These are phyloP conservation scores for Yponomeuta cagnagella DNA, from an alignment of 2,888 invertebrate genomes.

Conservation along the genomic window DNA sequence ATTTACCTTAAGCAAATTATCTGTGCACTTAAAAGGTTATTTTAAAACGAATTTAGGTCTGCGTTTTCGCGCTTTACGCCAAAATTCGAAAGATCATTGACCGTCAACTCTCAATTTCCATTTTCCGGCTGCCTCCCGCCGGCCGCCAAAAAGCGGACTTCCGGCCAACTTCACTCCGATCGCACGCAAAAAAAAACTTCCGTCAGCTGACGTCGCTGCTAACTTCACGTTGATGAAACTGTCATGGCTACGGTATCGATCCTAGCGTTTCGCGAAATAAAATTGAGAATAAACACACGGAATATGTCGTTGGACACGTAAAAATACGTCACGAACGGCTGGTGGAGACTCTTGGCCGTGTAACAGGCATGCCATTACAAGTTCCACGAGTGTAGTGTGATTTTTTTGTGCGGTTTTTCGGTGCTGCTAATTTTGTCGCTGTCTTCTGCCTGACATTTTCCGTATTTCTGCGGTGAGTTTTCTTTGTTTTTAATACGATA, in stretches of 20 bases:
- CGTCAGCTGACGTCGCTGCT: conserved; percentile 59
- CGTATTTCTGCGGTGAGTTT: conserved; percentile 62
- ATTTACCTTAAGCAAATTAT: too few relatives aligned
- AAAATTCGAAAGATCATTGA: too few relatives aligned
- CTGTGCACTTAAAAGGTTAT: too few relatives aligned
- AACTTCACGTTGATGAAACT: conserved; percentile 61
- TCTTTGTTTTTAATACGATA: conserved; percentile 34
- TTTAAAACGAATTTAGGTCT: too few relatives aligned
- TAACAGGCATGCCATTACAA: conserved; percentile 46
- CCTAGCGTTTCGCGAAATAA: conserved; percentile 44
- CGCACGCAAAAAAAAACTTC: conserved; percentile 48
- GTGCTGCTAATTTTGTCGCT: conserved; percentile 67
- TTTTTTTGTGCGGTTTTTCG: conserved; percentile 59
- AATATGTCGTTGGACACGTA: conserved; percentile 55
- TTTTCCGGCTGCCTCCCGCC: too few relatives aligned
- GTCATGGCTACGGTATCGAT: conserved; percentile 73
- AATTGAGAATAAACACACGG: conserved; percentile 62
- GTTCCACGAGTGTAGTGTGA: conserved; percentile 49
- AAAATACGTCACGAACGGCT: conserved; percentile 33
- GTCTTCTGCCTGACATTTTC: conserved; percentile 52
- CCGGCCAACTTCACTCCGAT: conserved; percentile 45
- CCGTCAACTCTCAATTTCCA: too few relatives aligned
- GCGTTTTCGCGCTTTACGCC: too few relatives aligned
- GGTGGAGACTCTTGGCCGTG: conserved; percentile 33
- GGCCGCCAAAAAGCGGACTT: too few relatives aligned